phyloP scores from a whole-genome alignment of 2,113 vertebrate species.

The Corythoichthys haematopterus region DNA sequence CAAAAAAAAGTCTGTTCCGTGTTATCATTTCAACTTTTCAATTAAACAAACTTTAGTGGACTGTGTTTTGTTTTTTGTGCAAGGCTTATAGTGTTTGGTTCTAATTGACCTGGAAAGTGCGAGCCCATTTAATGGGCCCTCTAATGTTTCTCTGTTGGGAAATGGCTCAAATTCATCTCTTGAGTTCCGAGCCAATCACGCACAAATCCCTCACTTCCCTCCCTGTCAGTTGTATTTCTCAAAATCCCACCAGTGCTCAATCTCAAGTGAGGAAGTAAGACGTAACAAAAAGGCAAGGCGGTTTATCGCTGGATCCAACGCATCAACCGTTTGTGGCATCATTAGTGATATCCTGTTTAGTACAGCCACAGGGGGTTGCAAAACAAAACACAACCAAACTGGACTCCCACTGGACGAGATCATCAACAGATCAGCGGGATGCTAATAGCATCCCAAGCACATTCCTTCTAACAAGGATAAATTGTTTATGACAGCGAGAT shows the following conservation, averaged over 20 bases:
- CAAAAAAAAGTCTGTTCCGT: too few species aligned
- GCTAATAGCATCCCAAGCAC: not conserved
- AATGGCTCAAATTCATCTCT: not conserved
- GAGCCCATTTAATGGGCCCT: constrained; percentile 5
- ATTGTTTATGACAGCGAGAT: constrained; percentile 1
- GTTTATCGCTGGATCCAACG: constrained; percentile 24
- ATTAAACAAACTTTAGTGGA: constrained; percentile 4
- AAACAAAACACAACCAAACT: constrained; percentile 5
- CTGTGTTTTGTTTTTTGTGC: not conserved
- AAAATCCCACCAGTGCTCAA: constrained; percentile 2
- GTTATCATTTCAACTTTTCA: constrained; percentile 20
- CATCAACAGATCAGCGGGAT: constrained; percentile 33
- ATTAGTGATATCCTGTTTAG: constrained; percentile 41
- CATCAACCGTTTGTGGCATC: constrained; percentile 18
- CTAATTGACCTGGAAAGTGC: constrained; percentile 11
- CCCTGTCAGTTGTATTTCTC: constrained; percentile 18
- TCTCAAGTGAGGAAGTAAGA: constrained; percentile 12
- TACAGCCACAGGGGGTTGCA: constrained; percentile 13
- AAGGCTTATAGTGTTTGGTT: constrained; percentile 19
- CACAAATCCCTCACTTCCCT: not conserved
- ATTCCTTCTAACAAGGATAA: constrained; percentile 19
- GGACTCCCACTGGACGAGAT: constrained; percentile 18
- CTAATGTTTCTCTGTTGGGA: constrained; percentile 8
- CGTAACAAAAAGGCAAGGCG: not conserved
- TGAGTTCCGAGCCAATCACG: not conserved